Conservation (phyloP, 2,888 invertebrate genomes). For the Latrodectus hesperus region DNA sequence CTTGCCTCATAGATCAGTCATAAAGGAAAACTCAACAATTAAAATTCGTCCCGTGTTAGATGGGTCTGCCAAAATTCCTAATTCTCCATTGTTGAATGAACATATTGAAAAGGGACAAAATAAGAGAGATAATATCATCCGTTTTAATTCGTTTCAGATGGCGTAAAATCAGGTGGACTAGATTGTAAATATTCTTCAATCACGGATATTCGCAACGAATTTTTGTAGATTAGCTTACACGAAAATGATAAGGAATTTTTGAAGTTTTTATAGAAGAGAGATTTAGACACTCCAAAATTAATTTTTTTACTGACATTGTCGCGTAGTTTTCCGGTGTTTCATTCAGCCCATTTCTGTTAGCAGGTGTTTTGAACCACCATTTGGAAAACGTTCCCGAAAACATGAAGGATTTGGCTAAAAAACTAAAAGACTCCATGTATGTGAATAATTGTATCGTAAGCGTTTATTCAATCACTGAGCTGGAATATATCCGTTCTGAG, state of each 20-base stretch:
- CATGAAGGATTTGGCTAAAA: background rate
- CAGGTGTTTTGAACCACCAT: background rate
- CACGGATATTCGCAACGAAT: background rate
- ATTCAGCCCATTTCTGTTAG: background rate
- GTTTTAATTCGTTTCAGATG: background rate
- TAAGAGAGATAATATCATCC: constrained; percentile 4
- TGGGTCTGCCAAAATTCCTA: too few species aligned
- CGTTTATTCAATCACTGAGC: background rate
- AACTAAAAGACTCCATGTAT: constrained; percentile 7
- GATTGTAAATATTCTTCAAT: too few species aligned
- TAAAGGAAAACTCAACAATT: too few species aligned
- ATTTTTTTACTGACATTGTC: background rate
- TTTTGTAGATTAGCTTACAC: background rate
- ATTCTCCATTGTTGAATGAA: too few species aligned
- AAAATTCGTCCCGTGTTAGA: too few species aligned
- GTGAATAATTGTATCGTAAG: constrained; percentile 13
- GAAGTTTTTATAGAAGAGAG: constrained; percentile 1
- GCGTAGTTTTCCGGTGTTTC: background rate
- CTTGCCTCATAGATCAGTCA: too few species aligned
- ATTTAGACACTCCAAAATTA: background rate
- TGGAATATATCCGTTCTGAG: background rate
- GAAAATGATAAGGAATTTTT: background rate
- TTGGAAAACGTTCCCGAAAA: background rate
- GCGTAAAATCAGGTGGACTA: background rate
- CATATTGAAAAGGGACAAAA: background rate